A percentile compares a stretch with the other conserved stretches of the same genome.
Conservation (phyloP, 2,113 vertebrate species). For the Bufo bufo region DNA sequence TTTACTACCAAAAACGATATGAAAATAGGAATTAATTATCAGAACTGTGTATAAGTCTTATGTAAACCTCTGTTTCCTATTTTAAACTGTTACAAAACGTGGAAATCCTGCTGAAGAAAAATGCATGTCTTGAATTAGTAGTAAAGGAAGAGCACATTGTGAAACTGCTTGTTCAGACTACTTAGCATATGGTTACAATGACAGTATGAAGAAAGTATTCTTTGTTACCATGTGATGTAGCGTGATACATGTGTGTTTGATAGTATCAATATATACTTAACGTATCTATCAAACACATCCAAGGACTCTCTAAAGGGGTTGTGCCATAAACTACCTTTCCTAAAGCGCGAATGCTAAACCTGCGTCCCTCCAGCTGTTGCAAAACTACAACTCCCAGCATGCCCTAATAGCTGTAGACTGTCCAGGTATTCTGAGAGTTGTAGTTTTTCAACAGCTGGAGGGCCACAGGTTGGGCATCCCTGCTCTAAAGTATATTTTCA, state of each 20-base stretch:
- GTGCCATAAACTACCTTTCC: no score
- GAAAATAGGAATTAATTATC: neutral
- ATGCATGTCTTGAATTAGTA: conserved; percentile 13
- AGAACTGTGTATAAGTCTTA: neutral
- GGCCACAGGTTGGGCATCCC: no score
- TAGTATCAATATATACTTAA: neutral
- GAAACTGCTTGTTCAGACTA: conserved; percentile 14
- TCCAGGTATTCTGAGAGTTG: no score
- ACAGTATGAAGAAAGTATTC: conserved; percentile 20
- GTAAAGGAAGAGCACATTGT: conserved; percentile 29
- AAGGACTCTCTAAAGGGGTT: no score
- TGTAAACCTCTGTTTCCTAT: conserved; percentile 2
- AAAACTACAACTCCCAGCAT: no score
- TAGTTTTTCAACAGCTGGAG: no score
- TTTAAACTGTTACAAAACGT: neutral
- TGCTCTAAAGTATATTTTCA: no score
- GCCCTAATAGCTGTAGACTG: no score
- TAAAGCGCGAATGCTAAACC: no score
- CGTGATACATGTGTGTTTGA: neutral
- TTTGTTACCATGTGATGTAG: conserved; percentile 28
- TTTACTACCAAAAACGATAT: neutral
- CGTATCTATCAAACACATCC: neutral
- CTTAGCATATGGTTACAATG: conserved; percentile 44
- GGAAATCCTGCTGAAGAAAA: neutral
- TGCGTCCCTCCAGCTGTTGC: no score